phyloP scores from a whole-genome alignment of 2,113 vertebrate species.

The Furnarius figulus region DNA sequence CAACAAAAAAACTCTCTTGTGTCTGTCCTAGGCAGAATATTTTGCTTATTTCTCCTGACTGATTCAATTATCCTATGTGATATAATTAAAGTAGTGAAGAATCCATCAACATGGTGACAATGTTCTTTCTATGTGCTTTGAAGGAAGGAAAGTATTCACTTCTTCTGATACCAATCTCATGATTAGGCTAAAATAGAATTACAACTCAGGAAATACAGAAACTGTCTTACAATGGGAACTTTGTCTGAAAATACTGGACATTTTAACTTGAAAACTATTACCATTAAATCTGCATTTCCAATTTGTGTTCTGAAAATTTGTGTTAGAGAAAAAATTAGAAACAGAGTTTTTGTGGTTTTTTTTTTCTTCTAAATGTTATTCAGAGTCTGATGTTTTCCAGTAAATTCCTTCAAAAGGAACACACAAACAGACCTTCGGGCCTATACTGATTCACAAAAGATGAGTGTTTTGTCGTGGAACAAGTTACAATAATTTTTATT shows the following conservation, averaged over 20 bases:
- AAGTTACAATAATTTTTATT: constrained; percentile 1
- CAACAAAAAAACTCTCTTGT: rapidly evolving
- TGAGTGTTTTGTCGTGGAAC: not conserved
- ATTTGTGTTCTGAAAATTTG: not conserved
- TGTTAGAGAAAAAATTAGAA: not conserved
- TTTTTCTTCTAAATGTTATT: not conserved
- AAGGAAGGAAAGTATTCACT: not conserved
- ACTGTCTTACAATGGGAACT: not conserved
- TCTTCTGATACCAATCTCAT: not conserved
- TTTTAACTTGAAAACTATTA: not conserved
- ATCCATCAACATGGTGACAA: not conserved
- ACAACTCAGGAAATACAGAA: not conserved
- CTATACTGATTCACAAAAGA: not conserved
- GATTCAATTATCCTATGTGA: not conserved
- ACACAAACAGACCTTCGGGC: not conserved
- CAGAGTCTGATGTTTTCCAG: not conserved
- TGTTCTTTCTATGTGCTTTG: not conserved
- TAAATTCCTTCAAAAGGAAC: not conserved
- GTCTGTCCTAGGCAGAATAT: not conserved
- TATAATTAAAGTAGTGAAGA: not conserved
- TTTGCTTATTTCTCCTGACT: not conserved
- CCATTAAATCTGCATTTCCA: not conserved
- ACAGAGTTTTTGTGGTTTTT: not conserved
- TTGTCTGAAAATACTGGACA: not conserved
- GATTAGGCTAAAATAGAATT: not conserved